Conservation (phyloP, 2,797 vertebrate species). For the Decapterus maruadsi region DNA sequence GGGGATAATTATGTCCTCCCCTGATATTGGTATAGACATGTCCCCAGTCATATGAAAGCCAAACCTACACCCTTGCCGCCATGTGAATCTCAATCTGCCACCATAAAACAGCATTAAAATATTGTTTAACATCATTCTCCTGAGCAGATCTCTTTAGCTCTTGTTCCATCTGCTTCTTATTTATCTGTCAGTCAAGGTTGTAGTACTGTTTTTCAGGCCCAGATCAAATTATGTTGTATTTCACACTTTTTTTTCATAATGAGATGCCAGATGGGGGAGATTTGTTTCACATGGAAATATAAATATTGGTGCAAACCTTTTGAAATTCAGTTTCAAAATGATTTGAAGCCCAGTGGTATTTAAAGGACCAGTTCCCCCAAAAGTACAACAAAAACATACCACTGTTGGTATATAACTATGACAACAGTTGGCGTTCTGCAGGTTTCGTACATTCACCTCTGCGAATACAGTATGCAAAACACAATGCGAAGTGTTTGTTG, state of each 20-base stretch:
- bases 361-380: background rate
- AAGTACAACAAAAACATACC: background rate
- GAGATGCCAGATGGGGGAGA: background rate
- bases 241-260: background rate
- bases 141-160: slow-evolving; percentile 1
- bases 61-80: background rate
- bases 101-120: slow-evolving; percentile 19
- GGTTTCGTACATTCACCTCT: no score
- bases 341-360: background rate
- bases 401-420: background rate
- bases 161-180: background rate
- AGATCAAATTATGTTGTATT: slow-evolving; percentile 9
- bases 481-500: background rate
- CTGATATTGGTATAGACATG: no score
- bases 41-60: no score
- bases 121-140: background rate
- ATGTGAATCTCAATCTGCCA: background rate
- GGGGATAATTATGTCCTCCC: no score
- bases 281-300: background rate
- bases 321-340: background rate
- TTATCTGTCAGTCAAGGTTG: slow-evolving; percentile 5
- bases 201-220: background rate
- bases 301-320: background rate
- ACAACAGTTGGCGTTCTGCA: background rate
- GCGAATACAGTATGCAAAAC: no score